Evolutionary conservation across 2,888 invertebrate species (phyloP).

Genomic region (Thera britannica): DNA sequence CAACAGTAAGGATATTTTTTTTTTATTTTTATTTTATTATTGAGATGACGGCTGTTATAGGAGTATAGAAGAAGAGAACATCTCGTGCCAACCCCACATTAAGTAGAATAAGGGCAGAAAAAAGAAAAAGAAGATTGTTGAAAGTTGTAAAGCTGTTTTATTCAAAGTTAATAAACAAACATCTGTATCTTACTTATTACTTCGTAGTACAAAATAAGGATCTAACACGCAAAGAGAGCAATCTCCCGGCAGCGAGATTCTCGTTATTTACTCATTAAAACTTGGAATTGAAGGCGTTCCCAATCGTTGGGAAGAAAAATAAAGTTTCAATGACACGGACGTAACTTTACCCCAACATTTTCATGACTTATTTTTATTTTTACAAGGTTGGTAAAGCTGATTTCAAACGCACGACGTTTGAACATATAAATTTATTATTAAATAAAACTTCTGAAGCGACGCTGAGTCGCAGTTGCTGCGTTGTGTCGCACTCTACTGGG

Average conservation of each 20-base stretch:
- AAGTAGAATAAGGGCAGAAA: too few species aligned
- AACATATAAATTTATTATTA: too few species aligned
- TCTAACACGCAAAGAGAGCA: slow-evolving; percentile 63
- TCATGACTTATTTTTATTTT: slow-evolving; percentile 38
- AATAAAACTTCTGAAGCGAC: too few species aligned
- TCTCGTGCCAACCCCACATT: too few species aligned
- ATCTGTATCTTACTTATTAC: background rate
- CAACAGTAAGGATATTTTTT: too few species aligned
- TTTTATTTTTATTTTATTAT: too few species aligned
- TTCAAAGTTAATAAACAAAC: background rate
- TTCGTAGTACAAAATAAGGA: slow-evolving; percentile 11
- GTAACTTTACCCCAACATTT: slow-evolving; percentile 55
- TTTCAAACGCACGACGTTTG: background rate
- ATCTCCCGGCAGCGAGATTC: slow-evolving; percentile 59
- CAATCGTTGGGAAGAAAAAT: slow-evolving; percentile 56
- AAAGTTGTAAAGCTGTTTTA: too few species aligned
- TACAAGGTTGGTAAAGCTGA: slow-evolving; percentile 27
- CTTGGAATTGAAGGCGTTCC: slow-evolving; percentile 70
- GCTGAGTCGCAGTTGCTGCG: too few species aligned
- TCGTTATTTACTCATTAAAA: slow-evolving; percentile 82
- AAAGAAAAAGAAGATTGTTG: too few species aligned
- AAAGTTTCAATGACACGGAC: slow-evolving; percentile 64
- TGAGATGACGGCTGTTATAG: too few species aligned
- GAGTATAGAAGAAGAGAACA: too few species aligned
- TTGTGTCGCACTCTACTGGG: too few species aligned